These are phyloP conservation scores for Pelochelys cantorii DNA, from an alignment of 2,797 vertebrate genomes.

Conservation along the genomic window DNA sequence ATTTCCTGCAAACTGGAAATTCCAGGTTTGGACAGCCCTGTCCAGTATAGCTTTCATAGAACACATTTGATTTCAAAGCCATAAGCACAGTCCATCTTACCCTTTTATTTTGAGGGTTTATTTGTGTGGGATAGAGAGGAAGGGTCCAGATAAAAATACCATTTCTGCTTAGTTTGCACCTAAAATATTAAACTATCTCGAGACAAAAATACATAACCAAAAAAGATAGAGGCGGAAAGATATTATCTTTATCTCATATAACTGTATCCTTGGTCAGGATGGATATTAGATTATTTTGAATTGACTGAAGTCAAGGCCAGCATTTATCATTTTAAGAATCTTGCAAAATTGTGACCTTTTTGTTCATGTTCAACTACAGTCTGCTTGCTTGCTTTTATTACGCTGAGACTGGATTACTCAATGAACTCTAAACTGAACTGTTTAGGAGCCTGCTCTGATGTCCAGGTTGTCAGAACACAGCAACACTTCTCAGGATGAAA, in stretches of 20 bases:
- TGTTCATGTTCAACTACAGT: slow-evolving; percentile 30
- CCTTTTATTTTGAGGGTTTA: not conserved
- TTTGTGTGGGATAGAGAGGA: not conserved
- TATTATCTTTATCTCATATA: not conserved
- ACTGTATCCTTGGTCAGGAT: not conserved
- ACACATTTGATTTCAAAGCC: not conserved
- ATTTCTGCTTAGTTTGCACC: not conserved
- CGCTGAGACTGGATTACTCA: slow-evolving; percentile 24
- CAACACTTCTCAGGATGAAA: not conserved
- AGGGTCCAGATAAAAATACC: not conserved
- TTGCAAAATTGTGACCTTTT: slow-evolving; percentile 12
- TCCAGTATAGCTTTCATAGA: slow-evolving; percentile 2
- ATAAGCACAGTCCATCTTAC: not conserved
- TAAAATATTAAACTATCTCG: not conserved
- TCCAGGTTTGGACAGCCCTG: not conserved
- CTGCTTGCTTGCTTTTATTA: slow-evolving; percentile 25
- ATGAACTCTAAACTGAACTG: not conserved
- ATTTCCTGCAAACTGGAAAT: not conserved
- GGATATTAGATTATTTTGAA: not conserved
- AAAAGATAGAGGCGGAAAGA: not conserved
- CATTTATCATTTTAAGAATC: slow-evolving; percentile 37
- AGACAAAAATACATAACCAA: not conserved
- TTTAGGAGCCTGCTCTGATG: not conserved
- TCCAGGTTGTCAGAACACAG: not conserved
- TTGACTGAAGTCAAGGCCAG: slow-evolving; percentile 4